Conservation (phyloP, 2,797 vertebrate species). For the Gastrophryne carolinensis region DNA sequence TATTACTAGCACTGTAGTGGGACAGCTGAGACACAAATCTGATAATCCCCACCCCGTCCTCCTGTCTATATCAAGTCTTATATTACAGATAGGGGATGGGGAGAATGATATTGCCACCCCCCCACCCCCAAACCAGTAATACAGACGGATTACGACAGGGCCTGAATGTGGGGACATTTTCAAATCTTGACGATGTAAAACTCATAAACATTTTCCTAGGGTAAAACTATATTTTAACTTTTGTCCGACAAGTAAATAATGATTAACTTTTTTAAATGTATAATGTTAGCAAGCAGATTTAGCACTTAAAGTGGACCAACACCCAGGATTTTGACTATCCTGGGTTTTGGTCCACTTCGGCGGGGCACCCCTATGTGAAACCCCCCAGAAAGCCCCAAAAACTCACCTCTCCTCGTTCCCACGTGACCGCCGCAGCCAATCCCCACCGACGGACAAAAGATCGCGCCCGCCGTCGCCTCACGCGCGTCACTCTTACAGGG, state of each 20-base stretch:
- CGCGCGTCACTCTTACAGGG: too few relatives aligned
- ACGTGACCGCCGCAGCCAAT: too few relatives aligned
- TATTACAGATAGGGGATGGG: slow-evolving; percentile 13
- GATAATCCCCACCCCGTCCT: slow-evolving; percentile 40
- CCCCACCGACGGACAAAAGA: too few relatives aligned
- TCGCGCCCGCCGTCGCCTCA: too few relatives aligned
- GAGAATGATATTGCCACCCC: neutral
- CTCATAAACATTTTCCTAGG: neutral
- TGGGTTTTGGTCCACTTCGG: too few relatives aligned
- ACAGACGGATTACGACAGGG: slow-evolving; percentile 13
- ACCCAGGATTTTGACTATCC: too few relatives aligned
- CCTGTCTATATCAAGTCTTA: slow-evolving; percentile 39
- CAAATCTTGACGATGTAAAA: neutral
- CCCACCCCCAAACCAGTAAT: neutral
- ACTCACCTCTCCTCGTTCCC: too few relatives aligned
- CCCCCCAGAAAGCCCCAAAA: too few relatives aligned
- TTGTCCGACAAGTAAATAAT: neutral
- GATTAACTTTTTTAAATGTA: too few relatives aligned
- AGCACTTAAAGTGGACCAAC: too few relatives aligned
- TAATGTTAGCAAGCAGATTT: too few relatives aligned
- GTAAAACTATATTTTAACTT: neutral
- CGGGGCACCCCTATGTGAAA: too few relatives aligned
- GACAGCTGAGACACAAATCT: slow-evolving; percentile 43
- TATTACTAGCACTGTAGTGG: slow-evolving; percentile 33
- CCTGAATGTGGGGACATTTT: slow-evolving; percentile 3